Conservation (phyloP, 2,113 vertebrate species). For the Tonatia bakeri region DNA sequence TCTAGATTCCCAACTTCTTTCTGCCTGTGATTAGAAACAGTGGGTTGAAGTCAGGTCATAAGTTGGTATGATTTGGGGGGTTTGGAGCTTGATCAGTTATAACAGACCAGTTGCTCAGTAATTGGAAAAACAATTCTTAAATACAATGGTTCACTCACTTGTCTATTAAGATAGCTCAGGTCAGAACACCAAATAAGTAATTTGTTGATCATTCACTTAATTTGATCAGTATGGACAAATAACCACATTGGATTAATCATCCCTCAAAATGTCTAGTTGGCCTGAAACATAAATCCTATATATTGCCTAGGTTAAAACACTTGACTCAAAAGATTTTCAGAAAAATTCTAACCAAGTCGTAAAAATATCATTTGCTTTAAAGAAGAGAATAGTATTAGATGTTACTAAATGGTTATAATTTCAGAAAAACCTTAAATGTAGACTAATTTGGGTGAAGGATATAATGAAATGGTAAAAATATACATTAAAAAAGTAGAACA, state of each 20-base stretch:
- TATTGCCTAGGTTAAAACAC: slow-evolving; percentile 12
- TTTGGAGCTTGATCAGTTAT: background rate
- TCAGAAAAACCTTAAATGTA: background rate
- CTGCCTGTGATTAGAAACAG: background rate
- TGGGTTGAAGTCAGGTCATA: background rate
- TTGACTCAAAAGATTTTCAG: background rate
- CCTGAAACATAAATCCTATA: background rate
- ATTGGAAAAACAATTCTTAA: background rate
- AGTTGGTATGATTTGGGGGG: background rate
- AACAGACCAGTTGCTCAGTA: background rate
- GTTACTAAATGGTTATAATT: background rate
- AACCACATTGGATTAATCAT: background rate
- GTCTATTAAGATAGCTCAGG: background rate
- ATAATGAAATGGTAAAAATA: background rate
- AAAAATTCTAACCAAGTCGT: slow-evolving; percentile 13
- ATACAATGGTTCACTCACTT: background rate
- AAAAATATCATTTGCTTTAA: background rate
- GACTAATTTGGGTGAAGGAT: background rate
- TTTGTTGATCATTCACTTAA: background rate
- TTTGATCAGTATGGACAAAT: background rate
- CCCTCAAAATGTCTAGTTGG: background rate
- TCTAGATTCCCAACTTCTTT: background rate
- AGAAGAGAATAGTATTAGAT: background rate
- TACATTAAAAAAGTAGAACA: background rate
- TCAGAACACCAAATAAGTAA: background rate